phyloP scores from a whole-genome alignment of 2,113 vertebrate species.

The Tinamus guttatus region DNA sequence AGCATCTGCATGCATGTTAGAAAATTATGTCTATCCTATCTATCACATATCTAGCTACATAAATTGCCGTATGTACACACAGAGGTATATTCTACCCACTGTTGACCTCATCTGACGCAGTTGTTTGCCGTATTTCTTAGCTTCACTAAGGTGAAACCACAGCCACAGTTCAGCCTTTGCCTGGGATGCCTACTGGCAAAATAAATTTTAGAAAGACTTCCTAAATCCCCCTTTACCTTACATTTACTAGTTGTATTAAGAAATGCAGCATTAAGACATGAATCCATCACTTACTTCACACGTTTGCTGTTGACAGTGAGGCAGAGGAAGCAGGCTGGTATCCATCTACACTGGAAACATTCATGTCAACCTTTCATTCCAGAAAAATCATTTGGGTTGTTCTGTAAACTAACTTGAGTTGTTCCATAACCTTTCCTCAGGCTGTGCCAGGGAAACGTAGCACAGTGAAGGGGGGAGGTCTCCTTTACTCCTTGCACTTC shows the following conservation, averaged over 20 bases:
- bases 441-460: background rate
- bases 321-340: background rate
- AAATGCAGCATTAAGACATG: background rate
- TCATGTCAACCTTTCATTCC: background rate
- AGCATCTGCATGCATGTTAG: background rate
- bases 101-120: background rate
- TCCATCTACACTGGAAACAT: background rate
- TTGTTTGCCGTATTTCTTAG: background rate
- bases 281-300: background rate
- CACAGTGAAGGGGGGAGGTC: background rate
- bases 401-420: slow-evolving; percentile 6
- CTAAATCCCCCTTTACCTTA: background rate
- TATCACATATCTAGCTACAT: too few species aligned
- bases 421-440: slow-evolving; percentile 5
- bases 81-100: background rate
- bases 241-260: background rate
- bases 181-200: background rate
- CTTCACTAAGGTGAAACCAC: background rate
- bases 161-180: background rate
- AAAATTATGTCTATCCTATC: background rate
- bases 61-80: background rate
- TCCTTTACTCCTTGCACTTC: background rate
- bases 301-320: background rate
- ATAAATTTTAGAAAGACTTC: background rate
- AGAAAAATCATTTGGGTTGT: slow-evolving; percentile 9